A percentile compares a stretch with the other conserved stretches of the same genome.
Conservation (phyloP, 2,113 vertebrate species). For the Hippocampus zosterae region DNA sequence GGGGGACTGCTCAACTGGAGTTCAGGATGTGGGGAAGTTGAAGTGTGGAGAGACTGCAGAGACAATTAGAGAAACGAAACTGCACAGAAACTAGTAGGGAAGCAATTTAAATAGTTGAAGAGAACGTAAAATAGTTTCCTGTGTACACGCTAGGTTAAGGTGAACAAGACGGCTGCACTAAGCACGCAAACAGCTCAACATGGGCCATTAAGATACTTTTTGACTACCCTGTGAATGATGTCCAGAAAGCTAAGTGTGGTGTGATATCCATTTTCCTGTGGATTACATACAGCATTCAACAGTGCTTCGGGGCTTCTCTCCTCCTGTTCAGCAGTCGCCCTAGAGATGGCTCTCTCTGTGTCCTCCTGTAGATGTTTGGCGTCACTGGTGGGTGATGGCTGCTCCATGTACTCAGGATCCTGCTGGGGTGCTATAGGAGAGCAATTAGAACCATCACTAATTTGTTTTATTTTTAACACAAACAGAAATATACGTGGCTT, state of each 20-base stretch:
- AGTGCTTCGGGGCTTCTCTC: slow-evolving; percentile 85
- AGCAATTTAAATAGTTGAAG: neutral
- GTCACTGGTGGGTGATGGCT: slow-evolving; percentile 85
- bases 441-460: neutral
- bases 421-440: slow-evolving; percentile 73
- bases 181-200: too few species aligned
- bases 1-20: slow-evolving; percentile 76
- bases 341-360: slow-evolving; percentile 85
- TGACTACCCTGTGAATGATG: neutral
- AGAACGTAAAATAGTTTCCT: neutral
- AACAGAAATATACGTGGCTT: too few species aligned
- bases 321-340: slow-evolving; percentile 84
- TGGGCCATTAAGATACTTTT: too few species aligned
- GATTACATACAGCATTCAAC: slow-evolving; percentile 82
- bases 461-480: too few species aligned
- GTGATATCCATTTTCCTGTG: slow-evolving; percentile 1
- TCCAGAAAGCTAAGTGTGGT: neutral
- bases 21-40: slow-evolving; percentile 64
- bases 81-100: slow-evolving; percentile 11
- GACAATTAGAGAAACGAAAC: slow-evolving; percentile 46
- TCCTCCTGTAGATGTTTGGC: slow-evolving; percentile 90
- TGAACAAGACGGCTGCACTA: too few species aligned
- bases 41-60: slow-evolving; percentile 53
- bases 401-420: slow-evolving; percentile 95
- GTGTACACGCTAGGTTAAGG: too few species aligned